phyloP scores from a whole-genome alignment of 1,140 invertebrate genomes.

The Episyrphus balteatus region DNA sequence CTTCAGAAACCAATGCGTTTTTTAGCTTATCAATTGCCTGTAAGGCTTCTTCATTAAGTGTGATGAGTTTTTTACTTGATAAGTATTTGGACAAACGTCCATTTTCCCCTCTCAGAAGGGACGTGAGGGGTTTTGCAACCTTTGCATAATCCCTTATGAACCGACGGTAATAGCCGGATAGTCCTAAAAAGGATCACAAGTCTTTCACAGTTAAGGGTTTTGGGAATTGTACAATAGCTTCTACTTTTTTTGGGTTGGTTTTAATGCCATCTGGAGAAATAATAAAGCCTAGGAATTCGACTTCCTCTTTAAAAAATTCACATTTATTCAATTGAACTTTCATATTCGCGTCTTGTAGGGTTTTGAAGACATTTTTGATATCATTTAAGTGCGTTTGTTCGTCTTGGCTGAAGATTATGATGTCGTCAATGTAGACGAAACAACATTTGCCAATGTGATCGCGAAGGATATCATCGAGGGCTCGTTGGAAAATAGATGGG shows the following conservation, averaged over 20 bases:
- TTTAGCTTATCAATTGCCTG: slow-evolving; percentile 32
- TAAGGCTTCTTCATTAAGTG: slow-evolving; percentile 9
- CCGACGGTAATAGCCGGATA: slow-evolving; percentile 5
- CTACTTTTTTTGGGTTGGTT: slow-evolving; percentile 34
- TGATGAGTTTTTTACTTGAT: slow-evolving; percentile 2
- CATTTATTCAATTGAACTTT: slow-evolving; percentile 16
- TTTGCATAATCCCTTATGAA: slow-evolving; percentile 21
- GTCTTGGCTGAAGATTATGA: slow-evolving; percentile 10
- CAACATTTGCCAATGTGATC: slow-evolving; percentile 11
- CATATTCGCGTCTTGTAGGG: slow-evolving; percentile 13
- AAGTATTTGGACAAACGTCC: not conserved
- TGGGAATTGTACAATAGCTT: slow-evolving; percentile 15
- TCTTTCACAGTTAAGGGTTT: slow-evolving; percentile 1
- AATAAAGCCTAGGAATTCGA: slow-evolving; percentile 37
- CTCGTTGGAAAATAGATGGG: slow-evolving; percentile 1
- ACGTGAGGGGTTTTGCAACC: slow-evolving; percentile 7
- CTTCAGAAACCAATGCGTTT: slow-evolving; percentile 28
- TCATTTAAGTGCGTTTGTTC: slow-evolving; percentile 18
- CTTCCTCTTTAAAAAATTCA: slow-evolving; percentile 27
- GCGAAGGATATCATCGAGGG: slow-evolving; percentile 5
- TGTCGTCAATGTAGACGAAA: slow-evolving; percentile 11
- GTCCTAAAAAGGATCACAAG: slow-evolving; percentile 7
- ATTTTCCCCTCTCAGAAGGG: slow-evolving; percentile 5
- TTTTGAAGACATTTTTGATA: slow-evolving; percentile 25
- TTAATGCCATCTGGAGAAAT: slow-evolving; percentile 33